A percentile compares a stretch with the other conserved stretches of the same genome.
Conservation (phyloP, 1,140 invertebrate species). For the Whitmania pigra region DNA sequence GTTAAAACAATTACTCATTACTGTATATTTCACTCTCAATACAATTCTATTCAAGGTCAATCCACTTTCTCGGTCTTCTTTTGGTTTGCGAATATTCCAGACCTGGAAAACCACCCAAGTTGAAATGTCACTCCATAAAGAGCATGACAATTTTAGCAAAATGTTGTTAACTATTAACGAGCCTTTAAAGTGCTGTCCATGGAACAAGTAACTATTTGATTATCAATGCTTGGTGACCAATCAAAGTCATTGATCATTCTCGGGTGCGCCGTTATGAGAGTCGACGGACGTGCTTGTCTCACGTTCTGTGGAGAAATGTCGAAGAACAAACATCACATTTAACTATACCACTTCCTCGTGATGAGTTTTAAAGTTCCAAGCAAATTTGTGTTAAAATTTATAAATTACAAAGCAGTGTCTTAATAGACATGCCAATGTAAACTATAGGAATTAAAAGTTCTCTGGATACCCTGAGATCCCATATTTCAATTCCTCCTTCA, state of each 20-base stretch:
- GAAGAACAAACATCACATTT: background rate
- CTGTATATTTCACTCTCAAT: no score
- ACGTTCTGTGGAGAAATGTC: no score
- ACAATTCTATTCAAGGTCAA: no score
- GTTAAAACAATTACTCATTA: background rate
- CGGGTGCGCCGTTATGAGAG: background rate
- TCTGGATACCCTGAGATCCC: slow-evolving; percentile 64
- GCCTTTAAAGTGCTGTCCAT: slow-evolving; percentile 1
- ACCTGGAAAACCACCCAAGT: background rate
- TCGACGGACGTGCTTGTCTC: no score
- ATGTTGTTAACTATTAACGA: background rate
- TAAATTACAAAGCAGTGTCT: background rate
- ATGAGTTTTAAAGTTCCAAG: background rate
- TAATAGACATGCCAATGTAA: background rate
- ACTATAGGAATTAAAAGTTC: background rate
- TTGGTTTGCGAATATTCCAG: background rate
- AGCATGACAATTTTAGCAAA: background rate
- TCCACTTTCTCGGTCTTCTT: no score
- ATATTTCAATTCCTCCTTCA: slow-evolving; percentile 84
- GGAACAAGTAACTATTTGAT: background rate
- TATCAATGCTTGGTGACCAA: background rate
- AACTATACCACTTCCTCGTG: background rate
- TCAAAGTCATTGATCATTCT: slow-evolving; percentile 1
- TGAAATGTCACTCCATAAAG: background rate
- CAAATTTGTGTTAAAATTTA: background rate